Conservation (phyloP, 2,113 vertebrate genomes). For the Nicator chloris region DNA sequence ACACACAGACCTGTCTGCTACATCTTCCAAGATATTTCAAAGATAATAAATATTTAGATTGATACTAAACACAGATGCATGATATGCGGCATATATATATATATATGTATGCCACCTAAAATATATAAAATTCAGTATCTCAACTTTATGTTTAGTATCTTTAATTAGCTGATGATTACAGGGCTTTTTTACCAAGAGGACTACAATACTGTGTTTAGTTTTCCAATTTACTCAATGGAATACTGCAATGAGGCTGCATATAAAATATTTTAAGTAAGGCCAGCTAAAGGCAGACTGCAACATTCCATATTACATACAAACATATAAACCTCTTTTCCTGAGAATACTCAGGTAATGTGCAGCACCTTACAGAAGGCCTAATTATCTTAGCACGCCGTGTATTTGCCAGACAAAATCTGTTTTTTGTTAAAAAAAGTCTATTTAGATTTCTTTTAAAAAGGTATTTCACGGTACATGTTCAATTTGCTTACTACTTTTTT, state of each 20-base stretch:
- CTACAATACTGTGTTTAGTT: not conserved
- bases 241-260: not conserved
- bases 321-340: not conserved
- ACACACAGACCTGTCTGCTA: not conserved
- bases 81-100: not conserved
- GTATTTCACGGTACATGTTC: not conserved
- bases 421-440: not conserved
- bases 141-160: not conserved
- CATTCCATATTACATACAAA: not conserved
- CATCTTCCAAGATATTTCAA: not conserved
- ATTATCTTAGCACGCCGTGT: not conserved
- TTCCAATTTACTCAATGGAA: not conserved
- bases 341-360: not conserved
- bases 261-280: not conserved
- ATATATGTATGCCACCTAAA: not conserved
- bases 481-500: not conserved
- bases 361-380: not conserved
- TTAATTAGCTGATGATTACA: not conserved
- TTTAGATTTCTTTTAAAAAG: not conserved
- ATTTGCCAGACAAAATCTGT: not conserved
- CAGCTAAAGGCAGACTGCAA: not conserved
- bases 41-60: not conserved
- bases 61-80: not conserved
- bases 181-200: not conserved
- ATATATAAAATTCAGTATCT: not conserved